phyloP scores from a whole-genome alignment of 2,888 invertebrate species.

The Microplitis deprimator region DNA sequence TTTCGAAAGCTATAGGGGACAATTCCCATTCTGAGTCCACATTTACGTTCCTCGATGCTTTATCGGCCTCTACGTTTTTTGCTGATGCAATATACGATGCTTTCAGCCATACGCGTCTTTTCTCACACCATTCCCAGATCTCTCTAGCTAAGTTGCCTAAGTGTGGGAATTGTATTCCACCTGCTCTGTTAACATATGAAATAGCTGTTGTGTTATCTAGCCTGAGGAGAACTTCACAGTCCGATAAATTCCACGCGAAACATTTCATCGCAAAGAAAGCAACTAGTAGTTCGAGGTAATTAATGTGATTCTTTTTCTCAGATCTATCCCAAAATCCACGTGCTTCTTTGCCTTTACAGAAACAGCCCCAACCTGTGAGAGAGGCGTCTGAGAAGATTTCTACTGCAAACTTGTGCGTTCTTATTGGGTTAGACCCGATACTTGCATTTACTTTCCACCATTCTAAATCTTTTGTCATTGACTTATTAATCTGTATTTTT shows the following conservation, averaged over 20 bases:
- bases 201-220: constrained; percentile 52
- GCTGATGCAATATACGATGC: constrained; percentile 48
- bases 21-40: constrained; percentile 50
- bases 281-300: constrained; percentile 47
- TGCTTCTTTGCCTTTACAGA: too few species aligned
- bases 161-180: constrained; percentile 46
- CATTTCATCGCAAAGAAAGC: constrained; percentile 46
- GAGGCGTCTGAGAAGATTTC: too few species aligned
- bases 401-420: too few species aligned
- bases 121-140: constrained; percentile 46
- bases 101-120: constrained; percentile 48
- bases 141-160: constrained; percentile 39
- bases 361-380: too few species aligned
- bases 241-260: constrained; percentile 39
- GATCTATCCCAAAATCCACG: too few species aligned
- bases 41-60: constrained; percentile 48
- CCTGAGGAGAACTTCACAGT: constrained; percentile 48
- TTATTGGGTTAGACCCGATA: too few species aligned
- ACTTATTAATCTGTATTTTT: too few species aligned
- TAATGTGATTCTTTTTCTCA: constrained; percentile 46
- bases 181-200: constrained; percentile 49
- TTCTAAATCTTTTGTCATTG: too few species aligned
- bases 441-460: too few species aligned
- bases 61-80: constrained; percentile 49
- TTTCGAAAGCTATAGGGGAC: constrained; percentile 36